Conservation (phyloP, 2,888 invertebrate species). For the Chironomus riparius region DNA sequence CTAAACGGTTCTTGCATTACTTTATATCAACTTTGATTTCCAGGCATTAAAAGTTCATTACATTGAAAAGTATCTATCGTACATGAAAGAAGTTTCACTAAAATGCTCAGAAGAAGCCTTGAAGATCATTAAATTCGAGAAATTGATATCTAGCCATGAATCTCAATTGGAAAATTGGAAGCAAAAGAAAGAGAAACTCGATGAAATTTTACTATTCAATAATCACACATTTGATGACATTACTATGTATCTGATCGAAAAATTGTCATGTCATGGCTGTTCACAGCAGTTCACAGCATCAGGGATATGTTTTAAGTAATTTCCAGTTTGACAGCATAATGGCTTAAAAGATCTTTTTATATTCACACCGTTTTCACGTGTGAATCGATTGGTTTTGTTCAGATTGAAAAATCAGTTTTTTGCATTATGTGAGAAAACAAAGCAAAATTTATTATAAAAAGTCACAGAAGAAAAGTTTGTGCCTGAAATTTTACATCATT, state of each 20-base stretch:
- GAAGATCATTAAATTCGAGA: neutral
- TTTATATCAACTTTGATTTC: neutral
- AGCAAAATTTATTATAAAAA: no score
- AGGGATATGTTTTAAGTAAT: constrained; percentile 5
- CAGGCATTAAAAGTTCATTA: neutral
- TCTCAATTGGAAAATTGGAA: neutral
- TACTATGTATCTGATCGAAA: neutral
- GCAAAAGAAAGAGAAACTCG: neutral
- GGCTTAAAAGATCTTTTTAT: neutral
- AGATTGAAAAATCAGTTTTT: no score
- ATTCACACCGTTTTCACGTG: no score
- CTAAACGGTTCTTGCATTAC: neutral
- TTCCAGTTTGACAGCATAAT: neutral
- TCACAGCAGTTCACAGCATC: neutral
- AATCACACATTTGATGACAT: neutral
- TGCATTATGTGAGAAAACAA: no score
- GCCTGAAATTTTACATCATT: no score
- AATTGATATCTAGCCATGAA: neutral
- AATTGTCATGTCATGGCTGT: neutral
- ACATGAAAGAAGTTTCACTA: neutral
- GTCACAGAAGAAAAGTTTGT: no score
- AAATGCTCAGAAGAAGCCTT: neutral
- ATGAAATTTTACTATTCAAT: neutral
- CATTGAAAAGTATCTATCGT: neutral
- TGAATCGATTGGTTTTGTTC: no score